Conservation (phyloP, 2,797 vertebrate species). For the Sitta carolinensis region DNA sequence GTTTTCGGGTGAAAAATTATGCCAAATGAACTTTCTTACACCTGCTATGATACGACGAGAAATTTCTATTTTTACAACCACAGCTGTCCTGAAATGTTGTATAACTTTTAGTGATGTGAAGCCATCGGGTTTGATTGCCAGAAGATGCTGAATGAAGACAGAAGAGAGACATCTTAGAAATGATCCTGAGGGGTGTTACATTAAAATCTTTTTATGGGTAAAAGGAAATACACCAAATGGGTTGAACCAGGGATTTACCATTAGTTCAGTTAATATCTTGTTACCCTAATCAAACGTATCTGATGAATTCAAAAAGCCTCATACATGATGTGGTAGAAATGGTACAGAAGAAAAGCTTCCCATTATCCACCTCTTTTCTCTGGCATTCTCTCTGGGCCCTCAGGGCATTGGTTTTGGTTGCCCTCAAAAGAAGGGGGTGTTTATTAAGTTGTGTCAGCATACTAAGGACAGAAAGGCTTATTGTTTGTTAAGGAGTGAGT, state of each 20-base stretch:
- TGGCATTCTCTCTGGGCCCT: background rate
- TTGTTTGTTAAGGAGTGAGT: background rate
- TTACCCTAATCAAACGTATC: background rate
- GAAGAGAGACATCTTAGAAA: background rate
- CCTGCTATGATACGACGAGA: slow-evolving; percentile 43
- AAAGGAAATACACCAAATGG: background rate
- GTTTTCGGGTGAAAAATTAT: slow-evolving; percentile 67
- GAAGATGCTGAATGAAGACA: background rate
- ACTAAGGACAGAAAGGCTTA: background rate
- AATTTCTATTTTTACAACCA: background rate
- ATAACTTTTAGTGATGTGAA: background rate
- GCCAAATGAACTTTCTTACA: slow-evolving; percentile 61
- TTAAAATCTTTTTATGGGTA: background rate
- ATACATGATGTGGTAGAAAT: background rate
- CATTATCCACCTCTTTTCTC: background rate
- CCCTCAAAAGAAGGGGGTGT: background rate
- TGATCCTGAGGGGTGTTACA: background rate
- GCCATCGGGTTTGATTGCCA: background rate
- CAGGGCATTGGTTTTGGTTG: background rate
- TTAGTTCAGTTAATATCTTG: background rate
- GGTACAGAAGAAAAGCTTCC: background rate
- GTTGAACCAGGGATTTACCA: background rate
- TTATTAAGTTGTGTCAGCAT: background rate
- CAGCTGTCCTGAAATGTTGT: slow-evolving; percentile 36
- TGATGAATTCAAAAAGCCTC: background rate